These are phyloP conservation scores for Metacarcinus magister DNA, from an alignment of 2,888 invertebrate genomes.

Conservation along the genomic window DNA sequence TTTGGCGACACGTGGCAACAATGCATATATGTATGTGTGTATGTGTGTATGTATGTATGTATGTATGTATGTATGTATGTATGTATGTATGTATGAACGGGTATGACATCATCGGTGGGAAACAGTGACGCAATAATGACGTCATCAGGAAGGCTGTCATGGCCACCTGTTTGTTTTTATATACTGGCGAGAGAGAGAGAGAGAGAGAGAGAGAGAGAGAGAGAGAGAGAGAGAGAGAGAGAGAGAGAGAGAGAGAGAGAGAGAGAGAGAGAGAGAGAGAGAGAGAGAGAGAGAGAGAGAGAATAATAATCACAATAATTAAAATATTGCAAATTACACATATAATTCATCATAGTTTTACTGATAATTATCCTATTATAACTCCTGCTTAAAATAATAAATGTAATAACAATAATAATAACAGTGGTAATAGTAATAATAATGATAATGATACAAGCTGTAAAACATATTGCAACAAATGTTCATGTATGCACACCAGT, in stretches of 20 bases:
- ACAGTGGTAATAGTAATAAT: too few species aligned
- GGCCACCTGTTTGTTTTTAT: background rate
- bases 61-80: background rate
- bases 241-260: slow-evolving; percentile 35
- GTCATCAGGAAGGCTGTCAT: background rate
- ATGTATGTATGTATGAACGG: background rate
- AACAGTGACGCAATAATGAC: background rate
- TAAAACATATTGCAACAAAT: too few species aligned
- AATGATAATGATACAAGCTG: too few species aligned
- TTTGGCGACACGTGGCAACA: background rate
- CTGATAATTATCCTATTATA: too few species aligned
- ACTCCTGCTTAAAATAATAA: too few species aligned
- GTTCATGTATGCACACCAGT: too few species aligned
- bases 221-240: background rate
- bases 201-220: slow-evolving; percentile 10
- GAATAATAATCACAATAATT: too few species aligned
- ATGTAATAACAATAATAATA: too few species aligned
- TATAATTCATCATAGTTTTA: too few species aligned
- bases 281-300: too few species aligned
- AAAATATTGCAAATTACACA: too few species aligned
- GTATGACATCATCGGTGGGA: background rate
- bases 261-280: background rate
- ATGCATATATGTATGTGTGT: background rate
- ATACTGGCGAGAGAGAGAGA: slow-evolving; percentile 10
- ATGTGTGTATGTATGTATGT: background rate